Evolutionary conservation across 2,797 vertebrate species (phyloP).

Genomic region (Holocentrus rufus): DNA sequence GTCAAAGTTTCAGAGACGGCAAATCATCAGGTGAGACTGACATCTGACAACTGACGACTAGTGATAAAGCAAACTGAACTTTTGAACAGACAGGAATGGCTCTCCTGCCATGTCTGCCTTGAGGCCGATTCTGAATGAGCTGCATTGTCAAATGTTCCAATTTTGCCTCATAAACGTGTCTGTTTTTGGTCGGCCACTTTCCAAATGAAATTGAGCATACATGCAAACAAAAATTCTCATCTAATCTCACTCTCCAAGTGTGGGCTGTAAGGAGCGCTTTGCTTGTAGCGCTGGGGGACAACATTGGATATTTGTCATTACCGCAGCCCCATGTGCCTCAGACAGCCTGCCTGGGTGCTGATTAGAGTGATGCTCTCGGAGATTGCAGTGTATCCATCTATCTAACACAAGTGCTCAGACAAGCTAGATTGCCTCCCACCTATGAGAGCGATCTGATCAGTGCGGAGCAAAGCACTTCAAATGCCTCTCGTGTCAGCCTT

Average conservation of each 20-base stretch:
- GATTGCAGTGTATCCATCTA: constrained; percentile 36
- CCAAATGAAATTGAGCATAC: neutral
- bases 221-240: neutral
- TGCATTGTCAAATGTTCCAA: neutral
- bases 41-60: neutral
- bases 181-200: constrained; percentile 2
- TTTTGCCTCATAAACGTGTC: neutral
- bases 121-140: no score
- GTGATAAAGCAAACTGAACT: neutral
- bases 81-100: neutral
- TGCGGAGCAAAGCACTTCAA: constrained; percentile 21
- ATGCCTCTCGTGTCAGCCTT: constrained; percentile 15
- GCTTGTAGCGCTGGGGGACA: neutral
- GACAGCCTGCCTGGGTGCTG: constrained; percentile 28
- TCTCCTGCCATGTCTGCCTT: no score
- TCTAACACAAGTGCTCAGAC: constrained; percentile 27
- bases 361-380: constrained; percentile 50
- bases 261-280: constrained; percentile 10
- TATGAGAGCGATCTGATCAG: constrained; percentile 36
- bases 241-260: constrained; percentile 6
- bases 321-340: constrained; percentile 1
- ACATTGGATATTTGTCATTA: constrained; percentile 21
- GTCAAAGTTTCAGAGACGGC: constrained; percentile 97
- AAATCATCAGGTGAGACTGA: constrained; percentile 88
- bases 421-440: constrained; percentile 50